Evolutionary conservation across 2,797 vertebrate species (phyloP), one percentile per base, ranked within the genome.

Genomic region (Thalassophryne amazonica): DNA sequence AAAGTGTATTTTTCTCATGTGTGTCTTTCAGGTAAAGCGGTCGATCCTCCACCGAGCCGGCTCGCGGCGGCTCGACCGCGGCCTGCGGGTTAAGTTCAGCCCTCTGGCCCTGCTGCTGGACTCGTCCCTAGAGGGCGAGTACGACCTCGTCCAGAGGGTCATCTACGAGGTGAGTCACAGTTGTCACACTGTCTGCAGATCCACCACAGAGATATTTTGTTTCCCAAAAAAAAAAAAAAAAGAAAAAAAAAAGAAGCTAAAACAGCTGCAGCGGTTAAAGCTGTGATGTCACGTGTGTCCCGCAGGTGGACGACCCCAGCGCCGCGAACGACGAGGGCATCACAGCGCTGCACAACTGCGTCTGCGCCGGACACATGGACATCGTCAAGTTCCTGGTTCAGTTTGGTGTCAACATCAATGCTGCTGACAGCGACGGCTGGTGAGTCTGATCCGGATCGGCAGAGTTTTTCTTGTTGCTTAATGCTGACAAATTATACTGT

Each of bases 351-450:
- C 97, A 99, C 72, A 98, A 98, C 0, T 94, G 95, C 0, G 97
- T 99, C 52, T 99, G 97, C 0, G 96, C 97, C 0, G 97, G 97
- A 2, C 97, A 99, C 85, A 91, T 91, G 0, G 94, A 98, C 24
- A 96, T 98, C 0, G 95, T 98, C 2, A 95, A 93, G 83, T 98
- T 99, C 72, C 80, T 99, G 60, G 94, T 99, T 18, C 95, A 97
- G 71, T 99, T 94, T 6, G 97, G 97, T 0, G 95, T 99, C 38
- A 97, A 98, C 0, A 94, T 93, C 1, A 99, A 99, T 0, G 95
- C 97, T 0, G 94, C 96, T 0, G 97, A 99, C 64, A 98, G 96
- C 0, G 97, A 99, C 2, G 97, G 97, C 57, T 98, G 97, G 97
- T 99, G 76, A 91, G 93, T 28, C 20, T n/a, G 25, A 25, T n/a